These are phyloP conservation scores for Triops longicaudatus DNA, from an alignment of 1,140 invertebrate genomes.

Conservation along the genomic window DNA sequence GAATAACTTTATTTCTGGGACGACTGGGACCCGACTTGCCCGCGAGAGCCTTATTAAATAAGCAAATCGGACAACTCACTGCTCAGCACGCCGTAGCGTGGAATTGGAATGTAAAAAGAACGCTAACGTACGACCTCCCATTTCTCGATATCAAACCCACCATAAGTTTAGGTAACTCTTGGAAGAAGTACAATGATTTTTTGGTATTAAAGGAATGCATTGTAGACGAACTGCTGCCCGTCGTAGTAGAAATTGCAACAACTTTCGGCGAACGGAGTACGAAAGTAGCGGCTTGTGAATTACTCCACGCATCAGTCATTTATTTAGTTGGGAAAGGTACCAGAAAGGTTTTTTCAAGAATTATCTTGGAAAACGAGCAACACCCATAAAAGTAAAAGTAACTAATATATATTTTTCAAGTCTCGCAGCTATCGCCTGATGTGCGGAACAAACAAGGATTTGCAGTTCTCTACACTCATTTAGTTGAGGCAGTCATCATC, in stretches of 20 bases:
- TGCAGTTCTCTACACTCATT: conserved; percentile 11
- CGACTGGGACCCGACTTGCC: not conserved
- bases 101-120: not conserved
- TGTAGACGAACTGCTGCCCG: not conserved
- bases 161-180: not conserved
- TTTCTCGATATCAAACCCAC: not conserved
- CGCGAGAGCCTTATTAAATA: not conserved
- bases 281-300: conserved; percentile 24
- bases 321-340: conserved; percentile 20
- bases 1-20: not conserved
- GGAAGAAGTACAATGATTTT: not conserved
- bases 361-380: not conserved
- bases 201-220: not conserved
- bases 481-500: conserved; percentile 9
- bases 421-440: conserved; percentile 17
- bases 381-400: no score
- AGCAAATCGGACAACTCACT: not conserved
- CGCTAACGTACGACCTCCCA: not conserved
- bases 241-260: not conserved
- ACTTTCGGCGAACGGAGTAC: conserved; percentile 17
- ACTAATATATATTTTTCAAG: not conserved
- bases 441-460: not conserved
- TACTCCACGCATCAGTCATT: conserved; percentile 20
- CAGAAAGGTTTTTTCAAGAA: not conserved
- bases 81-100: not conserved